These are phyloP conservation scores for Pipistrellus pygmaeus DNA, from an alignment of 2,797 vertebrate genomes.

Conservation along the genomic window DNA sequence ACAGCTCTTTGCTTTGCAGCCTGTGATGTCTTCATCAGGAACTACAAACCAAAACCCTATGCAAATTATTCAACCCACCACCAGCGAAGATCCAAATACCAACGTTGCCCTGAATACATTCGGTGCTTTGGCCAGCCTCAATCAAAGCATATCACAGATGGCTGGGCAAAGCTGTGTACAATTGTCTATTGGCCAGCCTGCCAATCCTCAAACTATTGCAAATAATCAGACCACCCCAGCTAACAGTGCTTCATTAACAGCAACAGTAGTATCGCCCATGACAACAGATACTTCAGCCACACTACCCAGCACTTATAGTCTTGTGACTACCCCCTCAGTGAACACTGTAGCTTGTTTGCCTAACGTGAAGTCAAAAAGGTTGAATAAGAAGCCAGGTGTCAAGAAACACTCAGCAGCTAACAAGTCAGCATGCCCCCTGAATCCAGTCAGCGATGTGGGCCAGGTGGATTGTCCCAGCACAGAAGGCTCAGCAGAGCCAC, in stretches of 20 bases:
- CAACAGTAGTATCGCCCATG: conserved; percentile 75
- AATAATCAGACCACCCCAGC: conserved; percentile 85
- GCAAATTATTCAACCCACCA: conserved; percentile 97
- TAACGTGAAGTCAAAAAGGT: conserved; percentile 89
- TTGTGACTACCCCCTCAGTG: conserved; percentile 73
- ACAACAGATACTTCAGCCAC: conserved; percentile 80
- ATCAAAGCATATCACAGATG: conserved; percentile 98
- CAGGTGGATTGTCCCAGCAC: conserved; percentile 74
- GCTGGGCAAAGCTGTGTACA: conserved; percentile 92
- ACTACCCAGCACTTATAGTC: conserved; percentile 72
- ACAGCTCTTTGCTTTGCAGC: conserved; percentile 97
- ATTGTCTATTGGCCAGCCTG: conserved; percentile 86
- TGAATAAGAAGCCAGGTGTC: conserved; percentile 90
- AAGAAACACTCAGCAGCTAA: conserved; percentile 86
- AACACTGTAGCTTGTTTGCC: conserved; percentile 80
- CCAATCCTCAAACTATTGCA: conserved; percentile 84
- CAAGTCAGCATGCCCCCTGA: conserved; percentile 75
- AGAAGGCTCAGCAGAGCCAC: conserved; percentile 57
- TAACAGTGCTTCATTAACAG: conserved; percentile 84
- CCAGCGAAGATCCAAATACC: conserved; percentile 95
- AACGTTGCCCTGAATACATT: conserved; percentile 97
- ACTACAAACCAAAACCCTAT: conserved; percentile 92
- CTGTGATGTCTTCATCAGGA: conserved; percentile 94
- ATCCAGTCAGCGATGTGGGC: conserved; percentile 78
- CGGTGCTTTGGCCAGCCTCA: conserved; percentile 97